Conservation (phyloP, 2,888 invertebrate genomes). For the Aphidius colemani region DNA sequence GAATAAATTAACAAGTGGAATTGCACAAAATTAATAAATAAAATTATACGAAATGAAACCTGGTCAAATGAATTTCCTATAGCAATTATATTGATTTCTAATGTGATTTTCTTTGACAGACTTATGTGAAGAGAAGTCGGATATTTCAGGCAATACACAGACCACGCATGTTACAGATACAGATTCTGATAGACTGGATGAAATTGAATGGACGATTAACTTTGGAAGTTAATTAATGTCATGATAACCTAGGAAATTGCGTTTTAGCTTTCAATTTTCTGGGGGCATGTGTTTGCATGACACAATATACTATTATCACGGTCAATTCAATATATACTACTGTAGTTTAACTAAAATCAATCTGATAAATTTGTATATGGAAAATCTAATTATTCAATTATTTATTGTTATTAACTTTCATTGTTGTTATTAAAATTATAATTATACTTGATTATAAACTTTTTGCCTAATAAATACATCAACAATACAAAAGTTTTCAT, state of each 20-base stretch:
- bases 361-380: too few species aligned
- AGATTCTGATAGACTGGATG: conserved; percentile 19
- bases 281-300: conserved; percentile 27
- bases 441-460: too few species aligned
- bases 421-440: too few species aligned
- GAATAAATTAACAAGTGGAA: too few species aligned
- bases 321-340: neutral
- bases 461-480: too few species aligned
- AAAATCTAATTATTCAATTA: too few species aligned
- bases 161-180: conserved; percentile 2
- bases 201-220: conserved; percentile 36
- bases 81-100: too few species aligned
- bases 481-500: neutral
- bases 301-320: neutral
- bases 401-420: too few species aligned
- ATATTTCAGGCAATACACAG: neutral
- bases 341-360: too few species aligned
- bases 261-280: conserved; percentile 41
- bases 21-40: too few species aligned
- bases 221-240: conserved; percentile 45
- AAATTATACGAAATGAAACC: too few species aligned
- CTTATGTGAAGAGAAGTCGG: conserved; percentile 18
- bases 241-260: conserved; percentile 14
- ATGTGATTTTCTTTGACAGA: neutral
- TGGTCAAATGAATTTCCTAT: too few species aligned